Evolutionary conservation across 2,888 invertebrate species (phyloP).

Genomic region (Tanytarsus gracilentus): DNA sequence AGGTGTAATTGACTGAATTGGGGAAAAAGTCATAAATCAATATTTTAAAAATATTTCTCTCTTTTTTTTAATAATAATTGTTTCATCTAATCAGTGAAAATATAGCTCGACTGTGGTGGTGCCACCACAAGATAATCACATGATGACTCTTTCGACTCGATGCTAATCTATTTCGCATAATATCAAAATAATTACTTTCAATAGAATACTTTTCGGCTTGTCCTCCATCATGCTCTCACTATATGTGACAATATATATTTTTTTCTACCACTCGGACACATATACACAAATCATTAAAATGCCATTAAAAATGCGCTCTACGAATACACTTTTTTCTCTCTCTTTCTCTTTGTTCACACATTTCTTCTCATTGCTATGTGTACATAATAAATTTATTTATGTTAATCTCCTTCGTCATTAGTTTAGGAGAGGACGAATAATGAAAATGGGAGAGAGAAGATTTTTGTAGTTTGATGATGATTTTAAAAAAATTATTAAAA

Average conservation of each 20-base stretch:
- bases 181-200: slow-evolving; percentile 22
- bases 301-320: slow-evolving; percentile 25
- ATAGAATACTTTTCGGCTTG: not conserved
- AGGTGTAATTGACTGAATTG: slow-evolving; percentile 6
- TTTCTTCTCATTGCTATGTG: not conserved
- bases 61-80: not conserved
- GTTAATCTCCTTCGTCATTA: slow-evolving; percentile 28
- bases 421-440: not conserved
- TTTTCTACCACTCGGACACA: not conserved
- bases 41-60: not conserved
- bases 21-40: slow-evolving; percentile 16
- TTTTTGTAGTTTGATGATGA: no score
- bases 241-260: not conserved
- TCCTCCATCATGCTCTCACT: slow-evolving; percentile 23
- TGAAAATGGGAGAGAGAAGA: not conserved
- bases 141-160: slow-evolving; percentile 3
- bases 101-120: not conserved
- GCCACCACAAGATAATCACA: slow-evolving; percentile 10
- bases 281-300: slow-evolving; percentile 29
- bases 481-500: no score
- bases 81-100: slow-evolving; percentile 6
- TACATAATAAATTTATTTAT: slow-evolving; percentile 11
- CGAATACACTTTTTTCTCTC: slow-evolving; percentile 10
- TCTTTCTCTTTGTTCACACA: not conserved
- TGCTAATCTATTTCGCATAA: slow-evolving; percentile 14